A percentile compares a stretch with the other conserved stretches of the same genome.
These are phyloP conservation scores for Tragopan temminckii DNA, from an alignment of 2,797 vertebrate species.

Conservation along the genomic window DNA sequence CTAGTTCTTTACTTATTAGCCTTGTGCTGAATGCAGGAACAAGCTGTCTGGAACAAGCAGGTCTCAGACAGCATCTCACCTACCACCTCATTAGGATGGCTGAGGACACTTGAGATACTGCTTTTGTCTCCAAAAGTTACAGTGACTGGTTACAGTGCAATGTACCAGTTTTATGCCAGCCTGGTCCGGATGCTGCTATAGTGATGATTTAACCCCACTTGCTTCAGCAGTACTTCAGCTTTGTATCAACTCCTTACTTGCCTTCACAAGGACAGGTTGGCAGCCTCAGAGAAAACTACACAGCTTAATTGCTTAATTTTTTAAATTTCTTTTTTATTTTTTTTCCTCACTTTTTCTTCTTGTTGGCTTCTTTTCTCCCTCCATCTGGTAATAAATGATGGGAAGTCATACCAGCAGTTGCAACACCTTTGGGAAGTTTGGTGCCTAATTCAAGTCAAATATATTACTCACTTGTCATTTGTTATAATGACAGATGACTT, in stretches of 20 bases:
- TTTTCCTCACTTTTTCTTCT: not conserved
- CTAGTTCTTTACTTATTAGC: not conserved
- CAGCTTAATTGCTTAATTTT: not conserved
- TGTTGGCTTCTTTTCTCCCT: not conserved
- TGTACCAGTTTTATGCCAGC: not conserved
- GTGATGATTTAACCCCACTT: not conserved
- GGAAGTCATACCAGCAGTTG: not conserved
- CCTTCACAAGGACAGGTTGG: not conserved
- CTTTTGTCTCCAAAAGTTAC: not conserved
- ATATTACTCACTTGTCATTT: not conserved
- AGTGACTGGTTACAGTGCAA: not conserved
- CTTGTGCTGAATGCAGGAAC: not conserved
- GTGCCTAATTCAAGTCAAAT: not conserved
- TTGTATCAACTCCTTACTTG: not conserved
- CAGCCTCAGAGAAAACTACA: not conserved
- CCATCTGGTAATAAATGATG: not conserved
- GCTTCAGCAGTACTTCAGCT: not conserved
- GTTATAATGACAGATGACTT: slow-evolving; percentile 15
- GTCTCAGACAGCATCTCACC: not conserved
- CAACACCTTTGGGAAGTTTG: slow-evolving; percentile 23
- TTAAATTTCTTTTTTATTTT: not conserved
- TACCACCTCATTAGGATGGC: not conserved
- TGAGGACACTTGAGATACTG: not conserved
- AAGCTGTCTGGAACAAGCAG: not conserved
- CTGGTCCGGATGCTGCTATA: not conserved